Evolutionary conservation across 2,797 vertebrate species (phyloP).

Genomic region (Catostomus latipinnis): DNA sequence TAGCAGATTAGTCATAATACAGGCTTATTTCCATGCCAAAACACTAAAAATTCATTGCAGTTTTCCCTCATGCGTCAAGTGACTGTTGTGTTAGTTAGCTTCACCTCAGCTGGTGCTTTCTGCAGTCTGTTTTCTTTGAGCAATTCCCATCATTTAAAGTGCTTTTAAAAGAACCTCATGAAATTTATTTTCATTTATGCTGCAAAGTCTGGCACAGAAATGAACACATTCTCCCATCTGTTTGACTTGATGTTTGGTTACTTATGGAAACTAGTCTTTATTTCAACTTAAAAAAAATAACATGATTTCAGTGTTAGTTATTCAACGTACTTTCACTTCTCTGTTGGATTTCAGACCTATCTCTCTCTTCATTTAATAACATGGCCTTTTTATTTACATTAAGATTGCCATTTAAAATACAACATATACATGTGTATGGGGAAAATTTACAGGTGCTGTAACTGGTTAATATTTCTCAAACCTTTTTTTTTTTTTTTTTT

Average conservation of each 20-base stretch:
- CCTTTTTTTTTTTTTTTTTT: no score
- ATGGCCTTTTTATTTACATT: not conserved
- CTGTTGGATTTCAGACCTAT: not conserved
- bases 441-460: no score
- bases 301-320: not conserved
- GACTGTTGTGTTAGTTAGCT: constrained; percentile 26
- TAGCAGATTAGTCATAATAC: constrained; percentile 38
- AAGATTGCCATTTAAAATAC: no score
- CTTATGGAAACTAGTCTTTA: constrained; percentile 9
- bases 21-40: constrained; percentile 24
- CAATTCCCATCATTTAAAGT: constrained; percentile 4
- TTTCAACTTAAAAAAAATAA: not conserved
- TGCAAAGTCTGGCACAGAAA: not conserved
- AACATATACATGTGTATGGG: no score
- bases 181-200: not conserved
- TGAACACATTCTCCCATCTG: constrained; percentile 27
- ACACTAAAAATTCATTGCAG: constrained; percentile 23
- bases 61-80: constrained; percentile 12
- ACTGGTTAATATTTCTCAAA: no score
- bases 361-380: not conserved
- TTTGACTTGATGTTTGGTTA: constrained; percentile 7
- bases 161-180: constrained; percentile 19
- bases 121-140: constrained; percentile 7
- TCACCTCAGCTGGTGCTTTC: constrained; percentile 17
- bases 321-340: not conserved